Evolutionary conservation across 2,888 invertebrate genomes (phyloP), one percentile per base, ranked within the genome.

Genomic region (Patella depressa): DNA sequence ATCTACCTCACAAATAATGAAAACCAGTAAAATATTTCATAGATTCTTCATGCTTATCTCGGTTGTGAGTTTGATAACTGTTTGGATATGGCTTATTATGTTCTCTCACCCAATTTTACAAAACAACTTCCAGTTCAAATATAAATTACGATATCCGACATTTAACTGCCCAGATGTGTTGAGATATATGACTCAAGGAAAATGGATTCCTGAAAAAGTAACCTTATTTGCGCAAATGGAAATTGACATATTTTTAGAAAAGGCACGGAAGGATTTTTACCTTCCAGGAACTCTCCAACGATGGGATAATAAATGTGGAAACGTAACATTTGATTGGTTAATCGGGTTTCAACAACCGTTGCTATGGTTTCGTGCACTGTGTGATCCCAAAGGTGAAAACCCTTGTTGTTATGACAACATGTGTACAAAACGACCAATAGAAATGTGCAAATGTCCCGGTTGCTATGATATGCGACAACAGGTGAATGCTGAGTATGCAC

Each of bases 271-370:
- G 7, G 72, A 72, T 7, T 54, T 54, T 72, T 72, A 19, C n/a
- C 53, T 72, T 24, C 72, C 72, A 1, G 54, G 53, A 72, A 72
- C 72, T 14, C n/a, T 72, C 5, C 53, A 72, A 72, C 72, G 74
- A 57, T 45, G 12, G 54, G 74, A 74, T 55, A 57, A n/a, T 12
- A 19, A n/a, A 24, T 74, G 74, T 74, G 74, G 74, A 34, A 74
- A 74, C 74, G 74, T 74, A 3, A 74, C 74, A 17, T 55, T 74
- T 72, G 72, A 72, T 45, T 54, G 53, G 72, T 19, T 72, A n/a
- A 14, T 14, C 24, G 53, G 53, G 53, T 53, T 24, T n/a, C 53
- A 72, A 54, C 34, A 24, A 4, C 54, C 72, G 7, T 72, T 72
- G 12, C 54, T 45, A 7, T 74, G 57, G 74, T 54, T 74, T 15